Conservation (phyloP, 2,113 vertebrate genomes). For the Diphyllodes magnificus region DNA sequence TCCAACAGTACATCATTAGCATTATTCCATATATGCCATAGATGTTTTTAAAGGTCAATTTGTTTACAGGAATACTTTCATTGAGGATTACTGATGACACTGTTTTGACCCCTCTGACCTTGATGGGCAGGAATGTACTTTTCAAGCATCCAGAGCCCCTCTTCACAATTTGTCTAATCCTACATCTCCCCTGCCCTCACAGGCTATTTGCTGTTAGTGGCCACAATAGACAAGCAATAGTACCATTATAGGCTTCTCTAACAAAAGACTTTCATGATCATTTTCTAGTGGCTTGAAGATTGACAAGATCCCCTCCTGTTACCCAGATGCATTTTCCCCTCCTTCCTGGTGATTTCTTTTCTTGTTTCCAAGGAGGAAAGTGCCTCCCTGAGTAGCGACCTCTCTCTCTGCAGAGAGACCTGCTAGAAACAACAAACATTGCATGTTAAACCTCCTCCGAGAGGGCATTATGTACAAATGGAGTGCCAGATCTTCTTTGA, state of each 20-base stretch:
- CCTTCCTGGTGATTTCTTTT: constrained; percentile 78
- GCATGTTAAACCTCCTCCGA: constrained; percentile 64
- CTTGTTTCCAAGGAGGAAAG: constrained; percentile 76
- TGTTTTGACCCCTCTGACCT: constrained; percentile 46
- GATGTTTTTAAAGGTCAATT: constrained; percentile 35
- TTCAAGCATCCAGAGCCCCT: constrained; percentile 41
- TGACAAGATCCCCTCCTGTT: constrained; percentile 78
- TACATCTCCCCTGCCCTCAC: constrained; percentile 36
- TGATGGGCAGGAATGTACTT: constrained; percentile 57
- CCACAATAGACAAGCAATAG: constrained; percentile 69
- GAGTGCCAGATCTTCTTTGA: constrained; percentile 64
- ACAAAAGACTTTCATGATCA: constrained; percentile 76
- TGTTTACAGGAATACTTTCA: constrained; percentile 34
- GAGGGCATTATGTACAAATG: constrained; percentile 67
- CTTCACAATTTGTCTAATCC: constrained; percentile 69
- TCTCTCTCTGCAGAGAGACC: constrained; percentile 66
- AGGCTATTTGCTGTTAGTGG: constrained; percentile 63
- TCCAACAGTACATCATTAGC: not conserved
- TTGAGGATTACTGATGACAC: constrained; percentile 56
- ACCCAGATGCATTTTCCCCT: constrained; percentile 69
- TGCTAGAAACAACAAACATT: constrained; percentile 72
- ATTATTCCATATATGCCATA: constrained; percentile 24
- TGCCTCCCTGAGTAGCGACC: constrained; percentile 71
- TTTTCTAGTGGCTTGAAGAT: constrained; percentile 75
- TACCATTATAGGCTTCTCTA: constrained; percentile 73